Evolutionary conservation across 1,140 invertebrate genomes (phyloP).

Genomic region (Caligus rogercresseyi): DNA sequence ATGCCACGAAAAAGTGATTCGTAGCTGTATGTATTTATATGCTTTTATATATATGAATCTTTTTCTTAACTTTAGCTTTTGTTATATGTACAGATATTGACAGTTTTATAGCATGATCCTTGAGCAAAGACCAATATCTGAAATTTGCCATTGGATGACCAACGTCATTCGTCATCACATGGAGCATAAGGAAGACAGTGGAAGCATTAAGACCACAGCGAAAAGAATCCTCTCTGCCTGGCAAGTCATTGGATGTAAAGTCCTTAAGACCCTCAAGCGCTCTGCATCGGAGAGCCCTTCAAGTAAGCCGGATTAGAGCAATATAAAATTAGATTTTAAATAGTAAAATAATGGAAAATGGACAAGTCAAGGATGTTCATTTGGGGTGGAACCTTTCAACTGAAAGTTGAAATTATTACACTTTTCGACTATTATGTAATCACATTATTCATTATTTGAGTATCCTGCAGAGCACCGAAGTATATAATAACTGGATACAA

Average conservation of each 20-base stretch:
- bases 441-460: no score
- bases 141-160: background rate
- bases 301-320: background rate
- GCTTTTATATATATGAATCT: background rate
- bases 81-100: background rate
- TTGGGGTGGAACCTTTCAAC: no score
- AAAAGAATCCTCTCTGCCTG: background rate
- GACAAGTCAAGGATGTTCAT: no score
- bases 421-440: no score
- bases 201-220: background rate
- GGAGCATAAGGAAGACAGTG: background rate
- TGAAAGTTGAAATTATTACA: no score
- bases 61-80: no score
- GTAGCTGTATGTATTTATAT: constrained; percentile 29
- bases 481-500: no score
- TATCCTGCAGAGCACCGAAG: no score
- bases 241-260: background rate
- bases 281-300: background rate
- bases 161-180: background rate
- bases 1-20: constrained; percentile 29
- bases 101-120: background rate
- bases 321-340: no score
- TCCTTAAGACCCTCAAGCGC: background rate
- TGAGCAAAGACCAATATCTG: background rate
- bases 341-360: no score